phyloP scores from a whole-genome alignment of 2,113 vertebrate species.

The Emydocephalus ijimae region DNA sequence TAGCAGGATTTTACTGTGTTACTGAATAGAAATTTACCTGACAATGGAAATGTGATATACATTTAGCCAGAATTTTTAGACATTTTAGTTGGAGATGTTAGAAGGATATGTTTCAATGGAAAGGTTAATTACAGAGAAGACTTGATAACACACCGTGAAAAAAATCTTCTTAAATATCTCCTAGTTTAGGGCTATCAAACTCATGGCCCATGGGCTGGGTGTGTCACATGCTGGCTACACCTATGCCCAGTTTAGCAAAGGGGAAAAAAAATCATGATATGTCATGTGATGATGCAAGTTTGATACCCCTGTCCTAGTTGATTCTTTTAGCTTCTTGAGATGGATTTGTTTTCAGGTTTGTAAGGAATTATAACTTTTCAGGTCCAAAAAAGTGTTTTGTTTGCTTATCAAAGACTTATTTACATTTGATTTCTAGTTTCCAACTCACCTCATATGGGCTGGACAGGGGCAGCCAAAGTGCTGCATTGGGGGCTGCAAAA shows the following conservation, averaged over 20 bases:
- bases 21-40: neutral
- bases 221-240: too few relatives aligned
- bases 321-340: neutral
- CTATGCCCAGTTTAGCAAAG: too few relatives aligned
- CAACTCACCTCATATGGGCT: too few relatives aligned
- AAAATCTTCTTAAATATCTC: neutral
- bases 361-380: neutral
- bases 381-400: neutral
- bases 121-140: neutral
- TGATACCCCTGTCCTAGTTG: neutral
- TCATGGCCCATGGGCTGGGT: too few relatives aligned
- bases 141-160: neutral
- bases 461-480: too few relatives aligned
- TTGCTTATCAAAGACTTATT: neutral
- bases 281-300: too few relatives aligned
- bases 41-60: neutral
- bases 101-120: neutral
- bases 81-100: neutral
- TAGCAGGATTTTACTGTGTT: neutral
- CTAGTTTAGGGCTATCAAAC: too few relatives aligned
- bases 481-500: too few relatives aligned
- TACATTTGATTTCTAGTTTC: too few relatives aligned
- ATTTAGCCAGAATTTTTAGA: neutral
- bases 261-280: too few relatives aligned
- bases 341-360: neutral